Percentiles rank a stretch among this genome's conserved stretches.
Conservation (phyloP, 1,140 invertebrate genomes). For the Rhagoletis pomonella region DNA sequence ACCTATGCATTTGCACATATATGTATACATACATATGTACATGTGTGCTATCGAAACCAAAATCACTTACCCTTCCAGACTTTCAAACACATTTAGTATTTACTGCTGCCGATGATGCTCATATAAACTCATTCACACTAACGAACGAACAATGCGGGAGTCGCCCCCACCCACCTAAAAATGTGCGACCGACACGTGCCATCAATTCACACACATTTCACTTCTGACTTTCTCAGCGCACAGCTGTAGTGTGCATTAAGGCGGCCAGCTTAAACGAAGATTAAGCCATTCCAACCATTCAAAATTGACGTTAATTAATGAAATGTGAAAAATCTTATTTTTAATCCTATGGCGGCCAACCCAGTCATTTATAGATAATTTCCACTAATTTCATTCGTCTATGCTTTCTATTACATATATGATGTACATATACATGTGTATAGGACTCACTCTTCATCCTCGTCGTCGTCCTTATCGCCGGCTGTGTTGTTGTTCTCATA, state of each 20-base stretch:
- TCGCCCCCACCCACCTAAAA: not conserved
- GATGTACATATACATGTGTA: not conserved
- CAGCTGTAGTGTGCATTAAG: not conserved
- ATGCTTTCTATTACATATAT: not conserved
- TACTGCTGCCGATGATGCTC: too few relatives aligned
- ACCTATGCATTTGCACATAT: not conserved
- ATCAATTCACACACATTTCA: not conserved
- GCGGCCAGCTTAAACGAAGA: not conserved
- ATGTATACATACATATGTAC: not conserved
- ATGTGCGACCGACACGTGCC: slow-evolving; percentile 2
- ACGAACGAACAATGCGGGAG: too few relatives aligned
- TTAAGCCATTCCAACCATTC: not conserved
- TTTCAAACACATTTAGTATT: too few relatives aligned
- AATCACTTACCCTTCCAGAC: too few relatives aligned
- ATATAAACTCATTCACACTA: too few relatives aligned
- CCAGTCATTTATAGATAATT: slow-evolving; percentile 9
- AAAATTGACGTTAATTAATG: slow-evolving; percentile 29
- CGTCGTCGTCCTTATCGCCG: slow-evolving; percentile 77
- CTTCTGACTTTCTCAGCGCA: not conserved
- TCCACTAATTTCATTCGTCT: slow-evolving; percentile 21
- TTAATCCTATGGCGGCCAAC: not conserved
- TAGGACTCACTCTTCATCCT: slow-evolving; percentile 74
- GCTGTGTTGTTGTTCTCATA: slow-evolving; percentile 77
- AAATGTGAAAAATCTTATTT: slow-evolving; percentile 25
- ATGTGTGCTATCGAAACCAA: too few relatives aligned